Evolutionary conservation across 2,888 invertebrate species (phyloP).

Genomic region (Acanthosoma haemorrhoidale): DNA sequence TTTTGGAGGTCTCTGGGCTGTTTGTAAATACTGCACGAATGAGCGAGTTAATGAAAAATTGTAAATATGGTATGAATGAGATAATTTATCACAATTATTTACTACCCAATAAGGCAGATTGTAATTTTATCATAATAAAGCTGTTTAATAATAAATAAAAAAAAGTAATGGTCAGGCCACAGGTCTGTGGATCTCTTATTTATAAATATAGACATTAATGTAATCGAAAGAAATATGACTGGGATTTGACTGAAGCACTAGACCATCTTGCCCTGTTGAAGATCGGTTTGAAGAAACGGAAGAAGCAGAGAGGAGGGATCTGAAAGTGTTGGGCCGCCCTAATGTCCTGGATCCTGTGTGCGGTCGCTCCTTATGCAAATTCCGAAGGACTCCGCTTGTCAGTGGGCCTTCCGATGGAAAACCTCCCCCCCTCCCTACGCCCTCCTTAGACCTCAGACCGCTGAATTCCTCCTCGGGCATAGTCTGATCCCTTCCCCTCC

Average conservation of each 20-base stretch:
- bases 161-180: no score
- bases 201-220: background rate
- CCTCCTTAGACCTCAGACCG: background rate
- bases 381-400: conserved; percentile 4
- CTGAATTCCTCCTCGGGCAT: background rate
- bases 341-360: conserved; percentile 1
- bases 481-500: background rate
- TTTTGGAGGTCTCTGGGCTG: no score
- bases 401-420: conserved; percentile 2
- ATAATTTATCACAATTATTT: no score
- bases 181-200: background rate
- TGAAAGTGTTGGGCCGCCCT: background rate
- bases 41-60: no score
- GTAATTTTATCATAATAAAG: no score
- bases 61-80: no score
- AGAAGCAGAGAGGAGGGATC: background rate
- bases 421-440: background rate
- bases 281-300: background rate
- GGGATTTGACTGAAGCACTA: background rate
- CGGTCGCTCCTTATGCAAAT: background rate
- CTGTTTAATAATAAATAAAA: no score
- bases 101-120: no score
- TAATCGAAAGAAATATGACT: background rate
- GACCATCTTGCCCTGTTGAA: background rate
- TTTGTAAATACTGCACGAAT: no score